These are phyloP conservation scores for Antheraea mylitta DNA, from an alignment of 1,140 invertebrate species.

Conservation along the genomic window DNA sequence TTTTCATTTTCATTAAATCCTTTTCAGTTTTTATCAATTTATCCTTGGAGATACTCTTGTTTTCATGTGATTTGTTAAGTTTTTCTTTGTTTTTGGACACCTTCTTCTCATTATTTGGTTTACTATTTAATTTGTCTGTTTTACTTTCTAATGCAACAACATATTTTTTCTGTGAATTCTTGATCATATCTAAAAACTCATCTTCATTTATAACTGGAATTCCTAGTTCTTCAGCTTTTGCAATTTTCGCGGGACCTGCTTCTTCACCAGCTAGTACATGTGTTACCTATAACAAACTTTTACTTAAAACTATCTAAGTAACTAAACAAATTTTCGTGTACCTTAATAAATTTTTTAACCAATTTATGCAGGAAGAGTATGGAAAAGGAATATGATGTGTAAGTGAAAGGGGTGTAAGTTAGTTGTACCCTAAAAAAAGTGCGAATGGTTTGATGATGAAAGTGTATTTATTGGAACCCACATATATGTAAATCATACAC, in stretches of 20 bases:
- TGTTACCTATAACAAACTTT: constrained; percentile 79
- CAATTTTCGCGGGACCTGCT: constrained; percentile 89
- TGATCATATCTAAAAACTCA: constrained; percentile 89
- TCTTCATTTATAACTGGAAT: constrained; percentile 90
- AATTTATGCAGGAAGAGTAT: too few relatives aligned
- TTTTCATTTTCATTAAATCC: constrained; percentile 24
- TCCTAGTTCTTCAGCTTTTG: constrained; percentile 86
- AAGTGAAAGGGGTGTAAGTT: too few relatives aligned
- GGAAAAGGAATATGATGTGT: too few relatives aligned
- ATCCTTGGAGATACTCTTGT: constrained; percentile 12
- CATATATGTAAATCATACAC: too few relatives aligned
- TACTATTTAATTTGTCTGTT: constrained; percentile 18
- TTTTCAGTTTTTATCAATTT: constrained; percentile 19
- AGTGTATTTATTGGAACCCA: too few relatives aligned
- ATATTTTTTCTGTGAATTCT: constrained; percentile 33
- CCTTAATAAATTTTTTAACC: too few relatives aligned
- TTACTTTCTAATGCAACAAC: constrained; percentile 9
- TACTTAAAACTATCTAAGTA: not conserved
- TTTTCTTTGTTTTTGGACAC: constrained; percentile 17
- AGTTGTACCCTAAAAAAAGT: too few relatives aligned
- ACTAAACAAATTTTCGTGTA: too few relatives aligned
- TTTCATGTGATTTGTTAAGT: not conserved
- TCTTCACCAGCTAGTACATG: constrained; percentile 92
- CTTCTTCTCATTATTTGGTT: constrained; percentile 10
- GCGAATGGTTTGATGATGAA: too few relatives aligned